phyloP scores from a whole-genome alignment of 1,140 invertebrate species.

The Meloidogyne exigua region DNA sequence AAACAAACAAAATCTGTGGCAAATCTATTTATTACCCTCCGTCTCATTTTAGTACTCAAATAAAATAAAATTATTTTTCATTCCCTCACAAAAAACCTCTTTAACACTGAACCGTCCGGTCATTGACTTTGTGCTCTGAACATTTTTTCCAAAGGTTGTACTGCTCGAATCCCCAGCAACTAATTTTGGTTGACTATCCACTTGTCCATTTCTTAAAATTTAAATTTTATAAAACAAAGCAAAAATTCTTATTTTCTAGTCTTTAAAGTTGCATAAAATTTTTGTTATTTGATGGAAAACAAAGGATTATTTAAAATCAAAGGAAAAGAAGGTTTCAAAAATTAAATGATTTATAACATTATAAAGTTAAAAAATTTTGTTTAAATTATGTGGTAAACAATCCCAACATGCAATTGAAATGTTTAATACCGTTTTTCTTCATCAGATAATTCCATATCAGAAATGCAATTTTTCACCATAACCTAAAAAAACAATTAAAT shows the following conservation, averaged over 20 bases:
- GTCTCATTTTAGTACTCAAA: neutral
- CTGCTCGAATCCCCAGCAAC: neutral
- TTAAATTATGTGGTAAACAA: too few species aligned
- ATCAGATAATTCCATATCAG: slow-evolving; percentile 28
- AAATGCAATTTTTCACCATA: neutral
- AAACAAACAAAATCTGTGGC: slow-evolving; percentile 11
- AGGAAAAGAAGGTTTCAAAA: too few species aligned
- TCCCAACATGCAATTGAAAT: too few species aligned
- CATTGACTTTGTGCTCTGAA: neutral
- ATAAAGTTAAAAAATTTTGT: too few species aligned
- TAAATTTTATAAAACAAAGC: neutral
- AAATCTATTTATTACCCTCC: neutral
- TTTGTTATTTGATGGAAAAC: too few species aligned
- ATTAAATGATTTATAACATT: too few species aligned
- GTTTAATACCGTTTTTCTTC: slow-evolving; percentile 3
- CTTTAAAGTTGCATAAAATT: too few species aligned
- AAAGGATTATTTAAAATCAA: too few species aligned
- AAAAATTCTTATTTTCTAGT: too few species aligned
- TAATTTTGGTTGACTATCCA: neutral
- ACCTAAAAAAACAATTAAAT: neutral
- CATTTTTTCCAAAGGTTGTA: neutral
- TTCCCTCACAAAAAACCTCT: slow-evolving; percentile 18
- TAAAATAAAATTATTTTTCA: slow-evolving; percentile 9
- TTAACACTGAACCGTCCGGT: slow-evolving; percentile 6
- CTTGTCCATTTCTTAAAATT: neutral